A percentile compares a stretch with the other conserved stretches of the same genome.
Evolutionary conservation across 2,113 vertebrate species (phyloP).

Genomic region (Butorides virescens): DNA sequence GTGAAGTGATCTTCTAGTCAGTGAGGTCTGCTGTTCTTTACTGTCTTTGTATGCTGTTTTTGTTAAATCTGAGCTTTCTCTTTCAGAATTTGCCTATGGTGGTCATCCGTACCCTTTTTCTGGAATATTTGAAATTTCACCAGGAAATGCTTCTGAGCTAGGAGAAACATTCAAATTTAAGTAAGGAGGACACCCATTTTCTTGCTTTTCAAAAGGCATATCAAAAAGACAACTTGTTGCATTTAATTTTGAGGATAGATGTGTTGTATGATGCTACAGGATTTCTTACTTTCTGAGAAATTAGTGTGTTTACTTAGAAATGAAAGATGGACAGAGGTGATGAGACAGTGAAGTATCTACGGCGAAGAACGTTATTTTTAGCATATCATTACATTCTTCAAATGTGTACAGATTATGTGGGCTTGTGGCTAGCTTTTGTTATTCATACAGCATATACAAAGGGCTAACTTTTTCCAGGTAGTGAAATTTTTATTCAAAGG

Average conservation of each 20-base stretch:
- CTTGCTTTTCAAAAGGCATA: slow-evolving; percentile 4
- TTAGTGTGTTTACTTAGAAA: neutral
- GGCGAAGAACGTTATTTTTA: neutral
- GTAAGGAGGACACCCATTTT: slow-evolving; percentile 74
- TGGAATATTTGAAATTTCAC: slow-evolving; percentile 98
- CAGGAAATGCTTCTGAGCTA: slow-evolving; percentile 93
- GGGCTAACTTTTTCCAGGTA: neutral
- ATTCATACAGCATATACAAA: neutral
- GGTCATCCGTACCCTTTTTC: slow-evolving; percentile 99
- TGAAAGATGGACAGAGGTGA: neutral
- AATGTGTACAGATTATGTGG: neutral
- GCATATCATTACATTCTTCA: neutral
- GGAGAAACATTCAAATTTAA: slow-evolving; percentile 99
- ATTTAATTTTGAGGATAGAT: neutral
- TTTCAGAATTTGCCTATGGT: slow-evolving; percentile 97
- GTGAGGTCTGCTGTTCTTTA: neutral
- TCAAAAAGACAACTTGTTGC: neutral
- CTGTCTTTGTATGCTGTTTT: neutral
- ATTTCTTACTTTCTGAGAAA: neutral
- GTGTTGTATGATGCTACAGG: neutral
- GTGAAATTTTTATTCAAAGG: neutral
- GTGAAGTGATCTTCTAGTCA: neutral
- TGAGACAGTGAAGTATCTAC: neutral
- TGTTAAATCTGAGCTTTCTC: slow-evolving; percentile 69
- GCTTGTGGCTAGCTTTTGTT: neutral